Percentiles rank a stretch among this genome's conserved stretches.
phyloP scores from a whole-genome alignment of 1,140 invertebrate genomes.

The Drosophila pseudoananassae region DNA sequence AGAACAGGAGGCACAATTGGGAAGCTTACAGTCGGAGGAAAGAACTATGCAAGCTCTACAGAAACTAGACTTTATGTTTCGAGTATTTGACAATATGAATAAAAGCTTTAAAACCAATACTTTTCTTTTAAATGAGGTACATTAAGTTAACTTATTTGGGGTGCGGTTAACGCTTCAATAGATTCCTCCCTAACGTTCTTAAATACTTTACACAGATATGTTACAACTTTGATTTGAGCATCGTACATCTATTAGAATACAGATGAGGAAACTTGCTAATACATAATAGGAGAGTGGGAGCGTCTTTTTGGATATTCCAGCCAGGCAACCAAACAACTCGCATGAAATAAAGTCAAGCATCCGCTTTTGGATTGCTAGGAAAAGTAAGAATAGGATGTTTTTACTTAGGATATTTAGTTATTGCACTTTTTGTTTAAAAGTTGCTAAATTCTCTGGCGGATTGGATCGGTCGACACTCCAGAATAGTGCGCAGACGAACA shows the following conservation, averaged over 20 bases:
- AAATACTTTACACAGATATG: conserved; percentile 30
- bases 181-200: not conserved
- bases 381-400: not conserved
- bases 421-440: not conserved
- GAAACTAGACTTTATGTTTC: not conserved
- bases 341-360: too few relatives aligned
- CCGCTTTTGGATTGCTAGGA: too few relatives aligned
- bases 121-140: not conserved
- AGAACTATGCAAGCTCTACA: not conserved
- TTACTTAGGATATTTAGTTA: not conserved
- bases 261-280: conserved; percentile 11
- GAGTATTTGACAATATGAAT: not conserved
- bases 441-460: conserved; percentile 7
- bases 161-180: not conserved
- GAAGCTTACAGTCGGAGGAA: conserved; percentile 3
- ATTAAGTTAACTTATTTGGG: not conserved
- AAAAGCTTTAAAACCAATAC: not conserved
- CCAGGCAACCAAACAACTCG: not conserved
- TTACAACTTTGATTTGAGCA: conserved; percentile 43
- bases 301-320: not conserved
- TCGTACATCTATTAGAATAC: conserved; percentile 19
- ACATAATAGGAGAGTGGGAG: not conserved
- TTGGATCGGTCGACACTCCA: not conserved
- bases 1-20: conserved; percentile 5
- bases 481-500: conserved; percentile 10